A percentile compares a stretch with the other conserved stretches of the same genome.
These are phyloP conservation scores for Orcinus orca DNA, from an alignment of 2,113 vertebrate genomes.

Conservation along the genomic window DNA sequence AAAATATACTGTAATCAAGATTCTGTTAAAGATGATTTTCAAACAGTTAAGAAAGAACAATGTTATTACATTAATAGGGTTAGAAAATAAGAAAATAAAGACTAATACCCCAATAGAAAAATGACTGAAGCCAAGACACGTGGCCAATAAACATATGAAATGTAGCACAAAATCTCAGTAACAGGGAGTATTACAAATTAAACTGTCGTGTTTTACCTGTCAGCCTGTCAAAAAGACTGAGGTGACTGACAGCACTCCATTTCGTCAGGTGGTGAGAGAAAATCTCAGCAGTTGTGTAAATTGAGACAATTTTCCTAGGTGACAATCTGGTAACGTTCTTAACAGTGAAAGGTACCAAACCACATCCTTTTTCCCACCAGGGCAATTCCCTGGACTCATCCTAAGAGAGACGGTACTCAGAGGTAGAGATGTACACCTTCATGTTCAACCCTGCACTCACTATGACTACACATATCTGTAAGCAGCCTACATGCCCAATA, in stretches of 20 bases:
- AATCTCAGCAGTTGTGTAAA: background rate
- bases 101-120: background rate
- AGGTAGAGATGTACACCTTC: background rate
- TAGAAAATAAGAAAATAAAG: constrained; percentile 28
- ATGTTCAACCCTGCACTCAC: background rate
- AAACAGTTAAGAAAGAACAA: background rate
- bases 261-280: background rate
- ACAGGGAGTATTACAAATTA: background rate
- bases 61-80: background rate
- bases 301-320: background rate
- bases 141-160: background rate
- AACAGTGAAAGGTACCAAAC: background rate
- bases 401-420: background rate
- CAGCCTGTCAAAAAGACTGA: background rate
- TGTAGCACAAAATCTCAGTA: background rate
- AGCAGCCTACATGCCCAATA: background rate
- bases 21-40: background rate
- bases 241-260: background rate
- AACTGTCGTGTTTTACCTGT: background rate
- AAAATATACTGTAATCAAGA: background rate
- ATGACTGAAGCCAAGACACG: background rate
- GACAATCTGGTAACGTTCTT: background rate
- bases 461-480: background rate
- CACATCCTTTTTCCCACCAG: background rate
- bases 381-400: background rate